Percentiles rank a stretch among this genome's conserved stretches.
phyloP scores from a whole-genome alignment of 2,113 vertebrate genomes.

The Meles meles region DNA sequence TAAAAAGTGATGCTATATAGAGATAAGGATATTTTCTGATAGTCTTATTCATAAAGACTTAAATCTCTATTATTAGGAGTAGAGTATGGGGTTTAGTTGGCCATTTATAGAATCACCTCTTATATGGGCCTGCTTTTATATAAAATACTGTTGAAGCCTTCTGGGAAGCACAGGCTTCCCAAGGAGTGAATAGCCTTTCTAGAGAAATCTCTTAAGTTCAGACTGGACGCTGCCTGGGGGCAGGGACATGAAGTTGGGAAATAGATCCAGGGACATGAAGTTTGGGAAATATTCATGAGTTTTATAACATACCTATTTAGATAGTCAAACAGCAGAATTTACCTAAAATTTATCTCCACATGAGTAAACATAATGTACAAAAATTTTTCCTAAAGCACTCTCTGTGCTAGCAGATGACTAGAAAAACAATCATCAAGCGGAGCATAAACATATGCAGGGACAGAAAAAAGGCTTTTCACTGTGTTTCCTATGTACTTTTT shows the following conservation, averaged over 20 bases:
- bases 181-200: not conserved
- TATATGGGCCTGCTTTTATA: not conserved
- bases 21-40: not conserved
- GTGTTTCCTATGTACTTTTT: not conserved
- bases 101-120: not conserved
- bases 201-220: not conserved
- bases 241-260: not conserved
- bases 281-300: not conserved
- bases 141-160: not conserved
- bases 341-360: not conserved
- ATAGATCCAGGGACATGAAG: not conserved
- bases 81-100: not conserved
- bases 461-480: not conserved
- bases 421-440: not conserved
- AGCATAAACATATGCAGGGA: not conserved
- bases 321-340: not conserved
- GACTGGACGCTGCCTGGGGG: not conserved
- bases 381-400: not conserved
- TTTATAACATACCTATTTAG: not conserved
- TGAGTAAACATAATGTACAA: not conserved
- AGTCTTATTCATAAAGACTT: not conserved
- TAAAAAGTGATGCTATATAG: not conserved
- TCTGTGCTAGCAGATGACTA: not conserved
- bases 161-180: not conserved
- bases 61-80: not conserved